A percentile compares a stretch with the other conserved stretches of the same genome.
These are phyloP conservation scores for Ptilonorhynchus violaceus DNA, from an alignment of 2,113 vertebrate species.

Conservation along the genomic window DNA sequence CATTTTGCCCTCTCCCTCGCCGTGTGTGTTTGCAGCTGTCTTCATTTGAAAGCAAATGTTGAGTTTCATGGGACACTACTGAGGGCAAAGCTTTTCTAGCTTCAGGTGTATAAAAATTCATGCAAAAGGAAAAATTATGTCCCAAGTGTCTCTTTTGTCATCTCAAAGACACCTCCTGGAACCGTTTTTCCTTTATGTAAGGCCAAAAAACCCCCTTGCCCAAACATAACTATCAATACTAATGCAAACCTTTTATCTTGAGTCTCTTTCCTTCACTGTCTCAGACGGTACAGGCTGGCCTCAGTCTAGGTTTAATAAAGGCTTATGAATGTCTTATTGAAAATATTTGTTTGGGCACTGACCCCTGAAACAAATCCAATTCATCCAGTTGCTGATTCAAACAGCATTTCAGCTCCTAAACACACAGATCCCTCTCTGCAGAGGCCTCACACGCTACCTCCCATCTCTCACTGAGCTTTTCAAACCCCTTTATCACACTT, in stretches of 20 bases:
- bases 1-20: neutral
- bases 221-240: neutral
- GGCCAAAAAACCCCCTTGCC: neutral
- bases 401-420: neutral
- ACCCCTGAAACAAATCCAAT: neutral
- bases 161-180: neutral
- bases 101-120: neutral
- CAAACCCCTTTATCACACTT: neutral
- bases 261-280: neutral
- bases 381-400: neutral
- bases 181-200: neutral
- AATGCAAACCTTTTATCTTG: neutral
- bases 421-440: neutral
- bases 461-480: neutral
- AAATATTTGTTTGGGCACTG: slow-evolving; percentile 30
- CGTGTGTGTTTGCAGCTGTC: neutral
- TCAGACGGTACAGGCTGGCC: neutral
- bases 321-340: neutral
- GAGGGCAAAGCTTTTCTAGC: neutral
- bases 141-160: neutral
- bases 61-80: neutral
- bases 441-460: neutral
- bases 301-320: neutral
- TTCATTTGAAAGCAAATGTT: neutral
- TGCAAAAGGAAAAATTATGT: neutral